Conservation (phyloP, 2,888 invertebrate genomes). For the Oscheius myriophilus region DNA sequence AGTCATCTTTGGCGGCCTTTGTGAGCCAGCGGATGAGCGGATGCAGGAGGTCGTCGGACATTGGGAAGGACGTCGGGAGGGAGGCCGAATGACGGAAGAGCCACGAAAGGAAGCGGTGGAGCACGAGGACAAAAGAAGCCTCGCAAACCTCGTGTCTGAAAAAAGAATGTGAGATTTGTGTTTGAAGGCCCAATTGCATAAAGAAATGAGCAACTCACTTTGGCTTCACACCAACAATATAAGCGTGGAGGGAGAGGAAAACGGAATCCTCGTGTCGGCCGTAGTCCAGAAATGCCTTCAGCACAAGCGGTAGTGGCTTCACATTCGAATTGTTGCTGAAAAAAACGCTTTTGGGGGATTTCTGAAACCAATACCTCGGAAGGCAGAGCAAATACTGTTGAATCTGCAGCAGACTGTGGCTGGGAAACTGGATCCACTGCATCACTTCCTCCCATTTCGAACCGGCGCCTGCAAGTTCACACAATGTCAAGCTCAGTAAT, state of each 20-base stretch:
- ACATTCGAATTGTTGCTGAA: conserved; percentile 36
- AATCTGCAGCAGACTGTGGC: conserved; percentile 26
- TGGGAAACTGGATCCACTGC: conserved; percentile 52
- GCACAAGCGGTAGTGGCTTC: conserved; percentile 39
- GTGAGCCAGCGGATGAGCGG: conserved; percentile 39
- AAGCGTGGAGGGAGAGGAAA: conserved; percentile 49
- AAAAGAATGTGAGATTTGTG: background rate
- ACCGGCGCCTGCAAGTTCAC: conserved; percentile 37
- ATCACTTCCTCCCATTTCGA: conserved; percentile 46
- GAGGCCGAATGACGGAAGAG: background rate
- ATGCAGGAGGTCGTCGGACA: conserved; percentile 40
- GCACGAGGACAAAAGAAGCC: conserved; percentile 51
- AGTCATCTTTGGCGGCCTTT: conserved; percentile 46
- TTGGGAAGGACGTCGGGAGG: conserved; percentile 31
- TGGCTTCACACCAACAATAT: conserved; percentile 58
- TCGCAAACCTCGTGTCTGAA: conserved; percentile 53
- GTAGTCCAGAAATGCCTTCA: conserved; percentile 44
- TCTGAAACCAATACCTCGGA: conserved; percentile 34
- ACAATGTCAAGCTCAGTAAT: too few relatives aligned
- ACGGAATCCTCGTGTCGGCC: conserved; percentile 33
- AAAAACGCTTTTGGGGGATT: too few relatives aligned
- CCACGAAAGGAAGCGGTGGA: conserved; percentile 39
- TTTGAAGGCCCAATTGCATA: background rate
- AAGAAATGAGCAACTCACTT: conserved; percentile 48
- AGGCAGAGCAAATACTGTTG: conserved; percentile 47